Conservation (phyloP, 1,140 invertebrate genomes). For the Kradibia gibbosae region DNA sequence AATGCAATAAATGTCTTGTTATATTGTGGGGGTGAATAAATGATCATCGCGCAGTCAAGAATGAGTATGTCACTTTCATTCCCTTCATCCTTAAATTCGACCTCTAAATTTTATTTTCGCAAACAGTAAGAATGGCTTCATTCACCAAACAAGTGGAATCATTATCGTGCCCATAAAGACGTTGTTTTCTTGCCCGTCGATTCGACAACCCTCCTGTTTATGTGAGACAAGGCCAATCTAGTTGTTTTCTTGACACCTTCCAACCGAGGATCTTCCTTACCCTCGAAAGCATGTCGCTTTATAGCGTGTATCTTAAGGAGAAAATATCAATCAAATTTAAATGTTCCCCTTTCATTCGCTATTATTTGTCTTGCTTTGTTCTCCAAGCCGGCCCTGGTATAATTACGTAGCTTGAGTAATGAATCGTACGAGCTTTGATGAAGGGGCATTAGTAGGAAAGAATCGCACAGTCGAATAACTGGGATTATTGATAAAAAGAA, state of each 20-base stretch:
- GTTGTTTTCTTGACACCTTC: slow-evolving; percentile 15
- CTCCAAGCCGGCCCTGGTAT: not conserved
- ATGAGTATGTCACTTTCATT: not conserved
- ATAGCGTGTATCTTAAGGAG: not conserved
- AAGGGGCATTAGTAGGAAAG: too few species aligned
- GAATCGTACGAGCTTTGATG: not conserved
- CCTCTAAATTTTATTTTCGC: slow-evolving; percentile 11
- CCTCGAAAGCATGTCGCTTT: not conserved
- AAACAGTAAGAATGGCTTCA: slow-evolving; percentile 54
- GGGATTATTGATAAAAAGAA: too few species aligned
- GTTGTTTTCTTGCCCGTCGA: slow-evolving; percentile 53
- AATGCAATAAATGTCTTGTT: too few species aligned
- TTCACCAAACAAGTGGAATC: slow-evolving; percentile 59
- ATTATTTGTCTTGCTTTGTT: not conserved
- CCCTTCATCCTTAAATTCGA: slow-evolving; percentile 1
- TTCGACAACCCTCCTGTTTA: slow-evolving; percentile 47
- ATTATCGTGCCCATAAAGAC: slow-evolving; percentile 56
- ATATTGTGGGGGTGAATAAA: not conserved
- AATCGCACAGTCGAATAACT: too few species aligned
- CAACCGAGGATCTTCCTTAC: not conserved
- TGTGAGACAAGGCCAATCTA: slow-evolving; percentile 15
- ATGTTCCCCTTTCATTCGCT: not conserved
- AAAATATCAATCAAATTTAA: not conserved
- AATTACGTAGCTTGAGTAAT: not conserved
- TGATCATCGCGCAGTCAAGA: not conserved